Evolutionary conservation across 2,797 vertebrate genomes (phyloP).

Genomic region (Gymnoscopelus braueri): DNA sequence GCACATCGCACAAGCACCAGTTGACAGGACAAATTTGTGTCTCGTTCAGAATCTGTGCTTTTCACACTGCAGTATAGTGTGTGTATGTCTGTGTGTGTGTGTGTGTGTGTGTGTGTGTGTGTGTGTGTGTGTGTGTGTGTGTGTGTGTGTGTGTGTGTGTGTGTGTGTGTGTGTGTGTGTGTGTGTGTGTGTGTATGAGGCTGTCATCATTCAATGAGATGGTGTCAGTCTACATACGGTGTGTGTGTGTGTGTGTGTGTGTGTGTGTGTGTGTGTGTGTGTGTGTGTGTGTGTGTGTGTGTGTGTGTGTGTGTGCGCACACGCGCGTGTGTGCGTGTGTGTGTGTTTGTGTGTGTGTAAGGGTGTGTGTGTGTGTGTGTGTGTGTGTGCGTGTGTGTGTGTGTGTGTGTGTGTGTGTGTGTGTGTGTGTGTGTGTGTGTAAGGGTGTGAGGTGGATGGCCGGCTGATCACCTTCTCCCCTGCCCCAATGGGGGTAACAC

Average conservation of each 20-base stretch:
- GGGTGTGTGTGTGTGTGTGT: conserved; percentile 36
- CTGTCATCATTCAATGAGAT: too few species aligned
- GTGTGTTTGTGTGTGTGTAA: conserved; percentile 29
- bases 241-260: conserved; percentile 18
- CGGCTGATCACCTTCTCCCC: conserved; percentile 82
- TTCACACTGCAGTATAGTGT: conserved; percentile 82
- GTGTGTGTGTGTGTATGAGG: conserved; percentile 26
- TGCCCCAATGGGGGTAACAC: conserved; percentile 70
- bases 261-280: conserved; percentile 35
- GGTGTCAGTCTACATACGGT: background rate
- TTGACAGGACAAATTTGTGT: conserved; percentile 95
- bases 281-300: conserved; percentile 36
- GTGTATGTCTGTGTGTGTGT: conserved; percentile 48
- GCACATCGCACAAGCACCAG: conserved; percentile 64
- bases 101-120: conserved; percentile 8
- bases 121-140: conserved; percentile 38
- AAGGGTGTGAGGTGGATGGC: conserved; percentile 91
- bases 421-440: conserved; percentile 35
- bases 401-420: background rate
- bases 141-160: conserved; percentile 13
- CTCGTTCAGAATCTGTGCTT: conserved; percentile 91
- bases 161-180: conserved; percentile 22
- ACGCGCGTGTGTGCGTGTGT: conserved; percentile 7
- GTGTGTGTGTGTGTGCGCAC: conserved; percentile 13
- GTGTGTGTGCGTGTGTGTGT: conserved; percentile 18